phyloP scores from a whole-genome alignment of 2,888 invertebrate species.

The Eueremaeus valkanovi region DNA sequence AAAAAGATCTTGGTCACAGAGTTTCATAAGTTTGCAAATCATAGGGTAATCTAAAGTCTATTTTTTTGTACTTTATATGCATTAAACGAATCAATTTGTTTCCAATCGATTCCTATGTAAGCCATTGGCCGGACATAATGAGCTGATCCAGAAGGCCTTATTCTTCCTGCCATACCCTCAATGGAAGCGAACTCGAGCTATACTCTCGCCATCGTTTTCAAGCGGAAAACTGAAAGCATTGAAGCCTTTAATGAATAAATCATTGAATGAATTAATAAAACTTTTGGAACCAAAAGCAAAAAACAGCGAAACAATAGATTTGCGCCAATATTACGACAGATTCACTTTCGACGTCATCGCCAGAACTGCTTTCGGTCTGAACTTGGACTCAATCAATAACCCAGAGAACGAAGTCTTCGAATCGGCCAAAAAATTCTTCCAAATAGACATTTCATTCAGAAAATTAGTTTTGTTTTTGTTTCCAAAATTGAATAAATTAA shows the following conservation, averaged over 20 bases:
- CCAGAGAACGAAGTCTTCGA: background rate
- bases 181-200: conserved; percentile 23
- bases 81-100: background rate
- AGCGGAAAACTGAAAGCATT: conserved; percentile 24
- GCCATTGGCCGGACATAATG: background rate
- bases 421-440: background rate
- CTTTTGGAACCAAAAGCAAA: background rate
- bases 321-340: conserved; percentile 8
- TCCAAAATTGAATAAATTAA: background rate
- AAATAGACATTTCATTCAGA: background rate
- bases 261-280: background rate
- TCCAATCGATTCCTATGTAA: background rate
- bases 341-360: conserved; percentile 35
- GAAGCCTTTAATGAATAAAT: conserved; percentile 25
- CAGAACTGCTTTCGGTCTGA: conserved; percentile 8
- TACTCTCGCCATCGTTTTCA: conserved; percentile 26
- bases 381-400: background rate
- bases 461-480: conserved; percentile 1
- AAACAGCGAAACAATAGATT: background rate
- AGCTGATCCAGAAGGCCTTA: background rate
- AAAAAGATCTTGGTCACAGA: conserved; percentile 32
- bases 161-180: conserved; percentile 3
- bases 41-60: conserved; percentile 10
- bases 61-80: background rate
- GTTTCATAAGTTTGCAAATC: conserved; percentile 36